phyloP scores from a whole-genome alignment of 2,888 invertebrate genomes.

The Leptopilina syphax region DNA sequence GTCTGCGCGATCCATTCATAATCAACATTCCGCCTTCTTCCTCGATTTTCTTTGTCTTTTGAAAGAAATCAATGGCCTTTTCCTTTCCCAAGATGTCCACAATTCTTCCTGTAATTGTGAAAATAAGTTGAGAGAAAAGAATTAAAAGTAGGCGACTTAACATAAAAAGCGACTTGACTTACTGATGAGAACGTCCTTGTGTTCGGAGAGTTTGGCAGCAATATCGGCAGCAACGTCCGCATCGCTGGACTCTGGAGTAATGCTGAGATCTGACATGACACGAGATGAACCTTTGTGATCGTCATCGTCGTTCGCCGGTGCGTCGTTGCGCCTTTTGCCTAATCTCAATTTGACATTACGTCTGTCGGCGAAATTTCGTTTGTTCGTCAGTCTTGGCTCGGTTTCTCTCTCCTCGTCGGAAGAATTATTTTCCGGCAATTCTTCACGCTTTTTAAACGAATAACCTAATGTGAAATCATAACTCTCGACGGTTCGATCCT shows the following conservation, averaged over 20 bases:
- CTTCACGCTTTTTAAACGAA: conserved; percentile 49
- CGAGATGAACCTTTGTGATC: conserved; percentile 79
- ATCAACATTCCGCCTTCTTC: conserved; percentile 91
- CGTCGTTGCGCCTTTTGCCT: conserved; percentile 50
- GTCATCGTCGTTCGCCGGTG: conserved; percentile 58
- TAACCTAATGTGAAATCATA: conserved; percentile 84
- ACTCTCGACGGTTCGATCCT: conserved; percentile 84
- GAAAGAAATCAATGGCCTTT: conserved; percentile 86
- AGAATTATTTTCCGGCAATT: conserved; percentile 76
- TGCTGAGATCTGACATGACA: conserved; percentile 80
- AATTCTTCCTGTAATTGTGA: conserved; percentile 81
- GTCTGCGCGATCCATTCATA: conserved; percentile 87
- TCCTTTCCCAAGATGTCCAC: conserved; percentile 85
- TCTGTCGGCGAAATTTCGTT: conserved; percentile 81
- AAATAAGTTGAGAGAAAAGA: conserved; percentile 36
- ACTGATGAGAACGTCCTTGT: conserved; percentile 86
- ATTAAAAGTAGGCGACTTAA: too few relatives aligned
- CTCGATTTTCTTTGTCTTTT: conserved; percentile 89
- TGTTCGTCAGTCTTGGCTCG: conserved; percentile 76
- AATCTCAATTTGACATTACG: conserved; percentile 79
- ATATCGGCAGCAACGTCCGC: conserved; percentile 85
- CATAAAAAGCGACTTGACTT: conserved; percentile 70
- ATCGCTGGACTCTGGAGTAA: conserved; percentile 78
- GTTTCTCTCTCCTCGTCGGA: conserved; percentile 78
- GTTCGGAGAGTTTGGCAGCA: conserved; percentile 85